phyloP scores from a whole-genome alignment of 2,113 vertebrate species.

The Osmerus mordax region DNA sequence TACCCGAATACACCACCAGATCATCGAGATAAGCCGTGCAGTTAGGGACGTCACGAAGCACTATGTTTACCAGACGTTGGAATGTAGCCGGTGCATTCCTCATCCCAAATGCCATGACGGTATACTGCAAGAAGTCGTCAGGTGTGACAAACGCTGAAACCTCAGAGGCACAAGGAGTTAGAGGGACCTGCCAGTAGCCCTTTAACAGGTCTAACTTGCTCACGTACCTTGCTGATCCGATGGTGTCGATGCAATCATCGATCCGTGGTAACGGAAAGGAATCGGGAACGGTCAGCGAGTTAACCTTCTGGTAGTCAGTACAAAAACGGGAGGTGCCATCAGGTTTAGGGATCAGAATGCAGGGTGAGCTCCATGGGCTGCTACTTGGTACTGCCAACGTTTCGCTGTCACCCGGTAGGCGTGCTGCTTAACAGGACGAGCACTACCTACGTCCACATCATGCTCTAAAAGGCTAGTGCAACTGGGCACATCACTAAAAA shows the following conservation, averaged over 20 bases:
- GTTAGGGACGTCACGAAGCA: neutral
- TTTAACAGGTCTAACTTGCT: neutral
- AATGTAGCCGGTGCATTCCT: too few species aligned
- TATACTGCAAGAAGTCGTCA: too few species aligned
- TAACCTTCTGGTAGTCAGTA: neutral
- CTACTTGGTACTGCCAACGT: neutral
- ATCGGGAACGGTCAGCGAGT: neutral
- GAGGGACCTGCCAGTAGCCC: too few species aligned
- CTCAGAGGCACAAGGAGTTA: too few species aligned
- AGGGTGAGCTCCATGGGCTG: neutral
- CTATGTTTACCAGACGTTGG: too few species aligned
- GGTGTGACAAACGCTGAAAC: too few species aligned
- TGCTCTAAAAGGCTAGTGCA: neutral
- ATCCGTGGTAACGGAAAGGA: neutral
- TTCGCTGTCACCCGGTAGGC: neutral
- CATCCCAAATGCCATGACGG: too few species aligned
- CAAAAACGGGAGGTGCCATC: neutral
- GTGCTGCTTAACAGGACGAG: neutral
- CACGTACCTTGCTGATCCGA: neutral
- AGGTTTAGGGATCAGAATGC: neutral
- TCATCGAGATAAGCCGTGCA: neutral
- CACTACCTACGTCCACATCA: neutral
- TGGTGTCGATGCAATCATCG: neutral
- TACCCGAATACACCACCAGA: neutral
- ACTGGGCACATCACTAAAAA: neutral